A percentile compares a stretch with the other conserved stretches of the same genome.
phyloP scores from a whole-genome alignment of 2,888 invertebrate genomes.

The Trisateles emortualis region DNA sequence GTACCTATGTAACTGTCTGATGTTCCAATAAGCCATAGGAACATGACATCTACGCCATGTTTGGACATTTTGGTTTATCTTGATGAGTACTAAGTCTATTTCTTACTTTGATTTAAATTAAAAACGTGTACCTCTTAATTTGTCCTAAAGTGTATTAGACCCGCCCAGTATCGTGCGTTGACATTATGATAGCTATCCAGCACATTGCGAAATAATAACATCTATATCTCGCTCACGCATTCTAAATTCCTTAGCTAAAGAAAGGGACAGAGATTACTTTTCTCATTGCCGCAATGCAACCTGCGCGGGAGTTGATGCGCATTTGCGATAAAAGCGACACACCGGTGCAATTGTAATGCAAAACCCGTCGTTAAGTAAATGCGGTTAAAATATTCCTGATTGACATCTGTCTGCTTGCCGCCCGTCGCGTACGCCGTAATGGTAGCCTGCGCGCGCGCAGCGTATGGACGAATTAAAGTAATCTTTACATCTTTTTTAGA shows the following conservation, averaged over 20 bases:
- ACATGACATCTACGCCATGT: too few species aligned
- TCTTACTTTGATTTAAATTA: too few species aligned
- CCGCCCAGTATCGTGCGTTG: slow-evolving; percentile 54
- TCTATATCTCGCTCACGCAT: slow-evolving; percentile 40
- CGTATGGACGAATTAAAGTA: slow-evolving; percentile 38
- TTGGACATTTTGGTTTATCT: too few species aligned
- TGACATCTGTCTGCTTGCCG: slow-evolving; percentile 52
- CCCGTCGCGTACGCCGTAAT: slow-evolving; percentile 24
- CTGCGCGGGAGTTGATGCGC: slow-evolving; percentile 58
- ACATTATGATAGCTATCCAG: slow-evolving; percentile 61
- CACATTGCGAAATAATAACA: slow-evolving; percentile 54
- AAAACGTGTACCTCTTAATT: too few species aligned
- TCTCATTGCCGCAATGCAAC: slow-evolving; percentile 50
- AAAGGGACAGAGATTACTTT: slow-evolving; percentile 36
- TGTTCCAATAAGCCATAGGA: too few species aligned
- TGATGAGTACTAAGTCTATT: too few species aligned
- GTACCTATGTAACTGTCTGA: too few species aligned
- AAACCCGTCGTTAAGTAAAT: slow-evolving; percentile 57
- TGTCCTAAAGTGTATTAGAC: slow-evolving; percentile 28
- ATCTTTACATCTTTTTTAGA: slow-evolving; percentile 45
- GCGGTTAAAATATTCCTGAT: slow-evolving; percentile 57
- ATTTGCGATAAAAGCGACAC: slow-evolving; percentile 45
- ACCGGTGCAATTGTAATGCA: slow-evolving; percentile 54
- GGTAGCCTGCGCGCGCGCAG: slow-evolving; percentile 11
- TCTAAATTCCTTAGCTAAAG: neutral